Evolutionary conservation across 2,113 vertebrate genomes (phyloP).

Genomic region (Otocyon megalotis): DNA sequence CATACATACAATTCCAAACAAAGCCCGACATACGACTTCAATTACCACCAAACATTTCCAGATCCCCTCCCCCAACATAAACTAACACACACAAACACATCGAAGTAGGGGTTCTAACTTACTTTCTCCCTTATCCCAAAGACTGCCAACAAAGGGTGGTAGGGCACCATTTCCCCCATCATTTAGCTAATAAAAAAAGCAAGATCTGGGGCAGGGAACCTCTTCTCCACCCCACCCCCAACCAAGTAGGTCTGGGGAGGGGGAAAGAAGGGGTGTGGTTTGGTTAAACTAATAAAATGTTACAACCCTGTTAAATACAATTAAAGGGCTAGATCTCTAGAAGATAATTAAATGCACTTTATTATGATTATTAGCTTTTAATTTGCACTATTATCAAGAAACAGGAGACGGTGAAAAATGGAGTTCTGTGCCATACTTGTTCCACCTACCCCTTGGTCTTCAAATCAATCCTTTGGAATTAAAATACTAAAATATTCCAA

Average conservation of each 20-base stretch:
- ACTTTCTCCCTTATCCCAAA: conserved; percentile 70
- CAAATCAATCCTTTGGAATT: conserved; percentile 25
- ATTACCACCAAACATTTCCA: conserved; percentile 80
- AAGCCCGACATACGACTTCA: conserved; percentile 77
- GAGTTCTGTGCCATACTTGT: conserved; percentile 4
- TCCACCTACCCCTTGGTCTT: not conserved
- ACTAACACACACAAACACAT: conserved; percentile 67
- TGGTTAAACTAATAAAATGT: conserved; percentile 81
- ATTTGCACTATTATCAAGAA: conserved; percentile 78
- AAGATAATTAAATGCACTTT: conserved; percentile 84
- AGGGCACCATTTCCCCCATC: not conserved
- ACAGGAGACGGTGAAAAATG: conserved; percentile 52
- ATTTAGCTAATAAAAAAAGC: conserved; percentile 54
- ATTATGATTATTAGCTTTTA: conserved; percentile 82
- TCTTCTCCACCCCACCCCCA: conserved; percentile 33
- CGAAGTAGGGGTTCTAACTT: conserved; percentile 52
- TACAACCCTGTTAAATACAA: conserved; percentile 83
- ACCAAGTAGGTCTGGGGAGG: not conserved
- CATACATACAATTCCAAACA: conserved; percentile 64
- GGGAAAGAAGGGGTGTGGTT: conserved; percentile 58
- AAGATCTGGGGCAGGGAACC: not conserved
- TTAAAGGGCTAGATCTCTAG: conserved; percentile 80
- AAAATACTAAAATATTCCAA: conserved; percentile 59
- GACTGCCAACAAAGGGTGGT: conserved; percentile 59
- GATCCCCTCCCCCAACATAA: conserved; percentile 76